These are phyloP conservation scores for Aproaerema taeniolella DNA, from an alignment of 2,888 invertebrate species.

Conservation along the genomic window DNA sequence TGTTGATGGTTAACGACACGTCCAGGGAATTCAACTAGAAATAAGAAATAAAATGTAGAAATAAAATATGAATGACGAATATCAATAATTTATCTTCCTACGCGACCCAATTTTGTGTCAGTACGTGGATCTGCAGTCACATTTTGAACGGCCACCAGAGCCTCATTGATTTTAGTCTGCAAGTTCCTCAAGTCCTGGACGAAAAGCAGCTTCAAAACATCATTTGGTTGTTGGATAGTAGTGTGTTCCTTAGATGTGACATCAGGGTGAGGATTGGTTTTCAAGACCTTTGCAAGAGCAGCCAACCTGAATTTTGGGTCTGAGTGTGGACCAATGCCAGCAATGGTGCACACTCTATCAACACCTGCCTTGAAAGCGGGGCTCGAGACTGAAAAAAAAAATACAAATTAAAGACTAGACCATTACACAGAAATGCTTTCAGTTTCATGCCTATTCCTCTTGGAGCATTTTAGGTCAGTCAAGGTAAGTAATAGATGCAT, in stretches of 20 bases:
- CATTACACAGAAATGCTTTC: too few species aligned
- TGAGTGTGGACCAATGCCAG: conserved; percentile 61
- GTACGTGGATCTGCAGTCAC: conserved; percentile 98
- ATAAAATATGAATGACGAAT: too few species aligned
- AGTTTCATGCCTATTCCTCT: too few species aligned
- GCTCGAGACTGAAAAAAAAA: conserved; percentile 82
- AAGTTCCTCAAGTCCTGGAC: conserved; percentile 90
- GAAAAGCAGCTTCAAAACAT: conserved; percentile 86
- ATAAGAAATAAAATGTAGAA: too few species aligned
- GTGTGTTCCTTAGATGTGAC: conserved; percentile 45
- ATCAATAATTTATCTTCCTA: conserved; percentile 82
- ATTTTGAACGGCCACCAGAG: conserved; percentile 93
- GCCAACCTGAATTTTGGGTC: conserved; percentile 65
- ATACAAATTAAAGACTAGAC: too few species aligned
- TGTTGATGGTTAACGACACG: too few species aligned
- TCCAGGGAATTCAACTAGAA: too few species aligned
- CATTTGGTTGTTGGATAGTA: conserved; percentile 68
- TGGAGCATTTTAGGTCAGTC: too few species aligned
- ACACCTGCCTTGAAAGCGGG: conserved; percentile 91
- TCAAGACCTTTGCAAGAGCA: conserved; percentile 85
- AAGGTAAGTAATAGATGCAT: too few species aligned
- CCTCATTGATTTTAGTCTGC: conserved; percentile 96
- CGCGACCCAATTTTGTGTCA: conserved; percentile 95
- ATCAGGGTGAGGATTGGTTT: conserved; percentile 89
- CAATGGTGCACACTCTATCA: conserved; percentile 83